Evolutionary conservation across 2,888 invertebrate genomes (phyloP), one percentile per base, ranked within the genome.

Genomic region (Agrochola lota): DNA sequence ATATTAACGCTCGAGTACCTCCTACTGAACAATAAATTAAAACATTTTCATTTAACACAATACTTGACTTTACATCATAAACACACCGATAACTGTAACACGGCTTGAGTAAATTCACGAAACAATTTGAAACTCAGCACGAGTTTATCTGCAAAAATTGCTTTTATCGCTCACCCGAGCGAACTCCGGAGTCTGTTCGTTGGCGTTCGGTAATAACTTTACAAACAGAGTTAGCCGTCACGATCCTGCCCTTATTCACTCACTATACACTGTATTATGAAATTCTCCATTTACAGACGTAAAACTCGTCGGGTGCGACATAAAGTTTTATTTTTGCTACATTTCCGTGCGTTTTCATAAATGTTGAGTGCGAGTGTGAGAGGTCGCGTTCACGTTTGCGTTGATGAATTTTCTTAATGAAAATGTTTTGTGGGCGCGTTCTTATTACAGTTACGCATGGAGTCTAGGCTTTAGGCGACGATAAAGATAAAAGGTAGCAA

Each of bases 291-390:
- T 92, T 85, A 85, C 79, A 77, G 68, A 86, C 87, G 89, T 92
- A 89, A 90, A 92, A 87, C 85, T 81, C 87, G 86, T 88, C 83
- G 86, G 87, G 82, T 85, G 77, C 82, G 87, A 87, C 88, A 89
- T 91, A 89, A 90, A 91, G 87, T 90, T 91, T 91, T 90, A 91
- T 91, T 91, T 93, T 91, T 91, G 92, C 87, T 91, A 89, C 90
- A 89, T 83, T 91, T 90, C 85, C 87, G 86, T 86, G 85, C 87
- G 90, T 88, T 91, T 92, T 89, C 89, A 90, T 89, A 89, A 91
- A 91, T 86, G 90, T 87, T 88, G 88, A 92, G 90, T 87, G 84
- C 84, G 83, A 86, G 87, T 68, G 46, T 64, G 85, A 85, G 87
- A 70, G 68, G 88, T 88, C 84, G 83, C 80, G 84, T 77, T 87